phyloP scores from a whole-genome alignment of 2,888 invertebrate species.

The Archips crataeganus region DNA sequence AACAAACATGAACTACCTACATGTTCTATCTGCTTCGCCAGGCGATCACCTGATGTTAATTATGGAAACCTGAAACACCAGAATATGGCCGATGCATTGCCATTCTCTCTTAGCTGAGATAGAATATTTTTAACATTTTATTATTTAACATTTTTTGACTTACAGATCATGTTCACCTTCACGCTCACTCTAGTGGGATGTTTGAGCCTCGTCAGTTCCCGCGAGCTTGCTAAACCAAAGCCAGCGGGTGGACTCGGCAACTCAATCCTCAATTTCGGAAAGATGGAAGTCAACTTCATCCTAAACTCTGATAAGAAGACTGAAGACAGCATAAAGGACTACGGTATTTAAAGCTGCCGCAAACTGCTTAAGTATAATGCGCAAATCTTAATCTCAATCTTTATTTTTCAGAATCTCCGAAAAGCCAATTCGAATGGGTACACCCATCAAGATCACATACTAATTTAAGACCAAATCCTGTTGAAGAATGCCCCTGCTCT shows the following conservation, averaged over 20 bases:
- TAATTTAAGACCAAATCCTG: constrained; percentile 50
- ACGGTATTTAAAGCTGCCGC: constrained; percentile 4
- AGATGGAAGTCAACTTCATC: constrained; percentile 76
- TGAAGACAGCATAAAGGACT: background rate
- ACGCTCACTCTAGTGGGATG: constrained; percentile 51
- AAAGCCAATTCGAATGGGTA: constrained; percentile 34
- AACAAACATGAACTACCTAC: background rate
- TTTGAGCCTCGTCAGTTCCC: constrained; percentile 49
- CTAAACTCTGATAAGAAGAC: constrained; percentile 63
- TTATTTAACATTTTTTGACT: too few species aligned
- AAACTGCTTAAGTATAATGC: background rate
- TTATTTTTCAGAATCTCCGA: constrained; percentile 43
- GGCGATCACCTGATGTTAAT: too few species aligned
- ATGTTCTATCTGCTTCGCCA: too few species aligned
- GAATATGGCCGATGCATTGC: too few species aligned
- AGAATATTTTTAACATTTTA: too few species aligned
- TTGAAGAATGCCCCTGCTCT: constrained; percentile 68
- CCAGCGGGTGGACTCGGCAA: constrained; percentile 67
- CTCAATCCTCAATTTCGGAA: constrained; percentile 77
- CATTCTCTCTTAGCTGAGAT: too few species aligned
- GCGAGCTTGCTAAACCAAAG: constrained; percentile 58
- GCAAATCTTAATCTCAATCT: background rate
- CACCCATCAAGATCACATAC: constrained; percentile 42
- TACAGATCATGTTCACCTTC: constrained; percentile 53
- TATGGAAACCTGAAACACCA: too few species aligned